Evolutionary conservation across 2,888 invertebrate genomes (phyloP).

Genomic region (Drosophila leonis): DNA sequence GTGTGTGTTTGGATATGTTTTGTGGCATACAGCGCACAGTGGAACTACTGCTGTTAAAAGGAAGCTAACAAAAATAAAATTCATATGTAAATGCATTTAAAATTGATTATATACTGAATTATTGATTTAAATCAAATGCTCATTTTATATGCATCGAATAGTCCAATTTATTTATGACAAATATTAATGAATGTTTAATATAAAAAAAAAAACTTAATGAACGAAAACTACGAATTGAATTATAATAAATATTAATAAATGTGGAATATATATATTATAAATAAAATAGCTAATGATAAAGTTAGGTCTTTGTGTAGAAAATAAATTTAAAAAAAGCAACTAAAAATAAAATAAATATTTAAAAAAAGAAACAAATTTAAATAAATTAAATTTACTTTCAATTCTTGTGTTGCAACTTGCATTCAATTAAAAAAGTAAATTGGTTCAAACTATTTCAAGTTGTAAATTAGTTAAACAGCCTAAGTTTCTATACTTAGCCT

Average conservation of each 20-base stretch:
- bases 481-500: slow-evolving; percentile 17
- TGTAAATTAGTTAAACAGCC: slow-evolving; percentile 6
- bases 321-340: background rate
- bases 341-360: no score
- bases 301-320: background rate
- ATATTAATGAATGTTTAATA: background rate
- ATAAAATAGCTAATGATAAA: background rate
- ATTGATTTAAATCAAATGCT: background rate
- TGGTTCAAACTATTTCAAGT: background rate
- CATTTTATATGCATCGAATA: background rate
- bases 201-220: no score
- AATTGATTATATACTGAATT: background rate
- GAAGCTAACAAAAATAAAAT: background rate
- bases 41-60: slow-evolving; percentile 28
- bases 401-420: background rate
- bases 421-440: background rate
- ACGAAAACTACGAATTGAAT: no score
- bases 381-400: no score
- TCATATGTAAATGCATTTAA: background rate
- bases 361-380: background rate
- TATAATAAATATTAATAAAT: background rate
- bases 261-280: background rate
- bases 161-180: background rate
- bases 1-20: slow-evolving; percentile 64
- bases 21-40: slow-evolving; percentile 65